phyloP scores from a whole-genome alignment of 2,888 invertebrate species.

The Belgica antarctica region DNA sequence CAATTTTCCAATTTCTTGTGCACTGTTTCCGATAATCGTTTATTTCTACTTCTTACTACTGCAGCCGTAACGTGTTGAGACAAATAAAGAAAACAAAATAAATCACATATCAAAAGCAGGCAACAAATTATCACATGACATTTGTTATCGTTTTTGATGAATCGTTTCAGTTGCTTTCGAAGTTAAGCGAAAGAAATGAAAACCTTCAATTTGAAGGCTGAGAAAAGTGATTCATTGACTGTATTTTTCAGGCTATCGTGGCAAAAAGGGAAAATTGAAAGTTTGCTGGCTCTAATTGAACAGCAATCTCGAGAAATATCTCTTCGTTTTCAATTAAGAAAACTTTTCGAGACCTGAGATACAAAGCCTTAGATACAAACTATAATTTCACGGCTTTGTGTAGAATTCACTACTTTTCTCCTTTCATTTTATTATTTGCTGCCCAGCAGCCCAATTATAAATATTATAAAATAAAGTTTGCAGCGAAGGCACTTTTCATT shows the following conservation, averaged over 20 bases:
- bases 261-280: not conserved
- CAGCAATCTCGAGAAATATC: slow-evolving; percentile 1
- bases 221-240: slow-evolving; percentile 6
- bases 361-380: no score
- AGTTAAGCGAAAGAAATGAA: slow-evolving; percentile 8
- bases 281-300: slow-evolving; percentile 1
- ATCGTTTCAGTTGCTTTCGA: slow-evolving; percentile 7
- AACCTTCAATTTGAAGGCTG: slow-evolving; percentile 1
- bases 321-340: slow-evolving; percentile 7
- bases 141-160: not conserved
- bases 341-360: no score
- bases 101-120: not conserved
- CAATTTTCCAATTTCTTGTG: slow-evolving; percentile 12
- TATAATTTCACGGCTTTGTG: no score
- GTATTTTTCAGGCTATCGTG: no score
- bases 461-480: no score
- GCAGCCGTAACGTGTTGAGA: no score
- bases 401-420: no score
- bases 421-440: no score
- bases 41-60: no score
- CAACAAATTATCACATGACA: slow-evolving; percentile 12
- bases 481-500: no score
- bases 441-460: no score
- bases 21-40: not conserved
- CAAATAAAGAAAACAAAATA: not conserved